A percentile compares a stretch with the other conserved stretches of the same genome.
Evolutionary conservation across 92 coral and sea anemone genomes (phyloP).

Genomic region (Galaxea fascicularis): DNA sequence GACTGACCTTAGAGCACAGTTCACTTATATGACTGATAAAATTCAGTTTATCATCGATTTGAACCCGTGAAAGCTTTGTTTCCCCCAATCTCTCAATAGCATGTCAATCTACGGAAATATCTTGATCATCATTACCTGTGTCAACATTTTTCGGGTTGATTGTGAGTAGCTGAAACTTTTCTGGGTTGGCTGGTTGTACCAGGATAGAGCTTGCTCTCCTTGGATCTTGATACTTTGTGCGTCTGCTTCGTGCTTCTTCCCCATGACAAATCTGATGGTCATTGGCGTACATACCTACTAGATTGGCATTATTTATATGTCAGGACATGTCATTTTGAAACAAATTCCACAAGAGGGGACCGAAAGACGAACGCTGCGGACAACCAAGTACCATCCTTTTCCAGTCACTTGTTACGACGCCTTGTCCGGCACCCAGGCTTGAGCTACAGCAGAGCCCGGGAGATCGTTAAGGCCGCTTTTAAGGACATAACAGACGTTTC

Average conservation of each 20-base stretch:
- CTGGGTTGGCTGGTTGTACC: conserved; percentile 62
- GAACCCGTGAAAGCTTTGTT: conserved; percentile 40
- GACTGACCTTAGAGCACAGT: conserved; percentile 59
- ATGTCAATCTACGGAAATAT: conserved; percentile 24
- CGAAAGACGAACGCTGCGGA: not conserved
- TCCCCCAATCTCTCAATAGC: conserved; percentile 34
- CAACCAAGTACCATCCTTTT: conserved; percentile 3
- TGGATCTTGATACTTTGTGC: conserved; percentile 7
- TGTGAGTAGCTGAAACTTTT: conserved; percentile 55
- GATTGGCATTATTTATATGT: not conserved
- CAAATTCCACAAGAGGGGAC: not conserved
- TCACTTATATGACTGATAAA: conserved; percentile 22
- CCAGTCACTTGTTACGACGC: not conserved
- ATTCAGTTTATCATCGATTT: conserved; percentile 20
- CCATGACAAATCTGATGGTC: conserved; percentile 41
- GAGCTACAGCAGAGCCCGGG: conserved; percentile 51
- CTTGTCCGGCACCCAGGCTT: conserved; percentile 54
- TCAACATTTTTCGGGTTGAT: conserved; percentile 60
- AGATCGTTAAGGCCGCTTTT: conserved; percentile 54
- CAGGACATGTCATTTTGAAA: conserved; percentile 8
- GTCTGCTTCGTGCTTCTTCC: conserved; percentile 12
- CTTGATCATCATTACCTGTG: conserved; percentile 18
- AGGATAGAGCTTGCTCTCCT: conserved; percentile 25
- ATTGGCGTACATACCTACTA: conserved; percentile 17
- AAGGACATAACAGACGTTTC: conserved; percentile 57